Evolutionary conservation across 1,140 invertebrate species (phyloP).

Genomic region (Drosophila tsacasi): DNA sequence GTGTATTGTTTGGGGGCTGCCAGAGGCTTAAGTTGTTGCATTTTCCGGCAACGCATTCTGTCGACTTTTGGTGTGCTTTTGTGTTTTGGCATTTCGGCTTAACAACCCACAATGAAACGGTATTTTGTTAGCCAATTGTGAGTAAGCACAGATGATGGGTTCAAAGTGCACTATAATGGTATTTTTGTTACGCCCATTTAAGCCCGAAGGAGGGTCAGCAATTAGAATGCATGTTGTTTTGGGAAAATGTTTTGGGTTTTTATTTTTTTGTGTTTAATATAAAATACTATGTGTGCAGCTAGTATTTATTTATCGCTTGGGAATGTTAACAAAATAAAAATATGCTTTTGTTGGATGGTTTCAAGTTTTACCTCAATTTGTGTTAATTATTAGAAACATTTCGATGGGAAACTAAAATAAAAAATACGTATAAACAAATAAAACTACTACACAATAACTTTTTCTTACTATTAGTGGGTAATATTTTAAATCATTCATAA

Average conservation of each 20-base stretch:
- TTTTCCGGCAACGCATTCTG: conserved; percentile 15
- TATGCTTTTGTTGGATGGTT: background rate
- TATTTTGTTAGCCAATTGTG: conserved; percentile 29
- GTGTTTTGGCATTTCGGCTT: conserved; percentile 32
- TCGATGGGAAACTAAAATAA: background rate
- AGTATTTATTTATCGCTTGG: no score
- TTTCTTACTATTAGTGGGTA: no score
- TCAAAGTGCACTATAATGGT: conserved; percentile 21
- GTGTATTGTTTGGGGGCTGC: conserved; percentile 21
- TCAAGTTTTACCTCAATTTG: background rate
- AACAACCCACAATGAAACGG: conserved; percentile 13
- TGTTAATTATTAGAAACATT: background rate
- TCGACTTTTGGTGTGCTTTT: conserved; percentile 38
- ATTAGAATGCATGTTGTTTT: conserved; percentile 7
- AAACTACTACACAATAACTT: no score
- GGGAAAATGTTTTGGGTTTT: background rate
- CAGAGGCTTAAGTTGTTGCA: conserved; percentile 47
- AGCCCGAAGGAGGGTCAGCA: background rate
- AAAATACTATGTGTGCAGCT: background rate
- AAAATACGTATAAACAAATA: background rate
- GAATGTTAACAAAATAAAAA: background rate
- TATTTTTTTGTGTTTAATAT: background rate
- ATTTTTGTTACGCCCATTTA: conserved; percentile 18
- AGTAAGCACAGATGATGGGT: conserved; percentile 47
- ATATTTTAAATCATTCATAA: no score